Percentiles rank a stretch among this genome's conserved stretches.
Evolutionary conservation across 2,888 invertebrate genomes (phyloP).

Genomic region (Phania funesta): DNA sequence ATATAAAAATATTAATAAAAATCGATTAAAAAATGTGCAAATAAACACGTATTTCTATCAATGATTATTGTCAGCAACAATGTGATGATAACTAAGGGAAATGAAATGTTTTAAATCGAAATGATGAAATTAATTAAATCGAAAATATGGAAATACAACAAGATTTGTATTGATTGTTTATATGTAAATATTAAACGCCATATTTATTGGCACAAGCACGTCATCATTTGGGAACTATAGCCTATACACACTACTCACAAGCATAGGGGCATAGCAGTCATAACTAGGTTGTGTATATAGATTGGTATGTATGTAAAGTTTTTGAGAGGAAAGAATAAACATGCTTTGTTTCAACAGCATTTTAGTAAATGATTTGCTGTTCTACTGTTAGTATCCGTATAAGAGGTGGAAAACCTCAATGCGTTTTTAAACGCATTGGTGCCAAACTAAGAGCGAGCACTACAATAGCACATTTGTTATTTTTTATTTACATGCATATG

Average conservation of each 20-base stretch:
- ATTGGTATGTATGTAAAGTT: neutral
- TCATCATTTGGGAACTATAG: constrained; percentile 31
- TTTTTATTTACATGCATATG: neutral
- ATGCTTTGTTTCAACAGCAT: constrained; percentile 21
- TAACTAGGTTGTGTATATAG: neutral
- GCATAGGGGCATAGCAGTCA: constrained; percentile 12
- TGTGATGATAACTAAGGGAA: neutral
- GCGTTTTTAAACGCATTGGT: constrained; percentile 48
- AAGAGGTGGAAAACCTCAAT: constrained; percentile 21
- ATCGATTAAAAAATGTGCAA: no score
- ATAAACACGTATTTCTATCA: no score
- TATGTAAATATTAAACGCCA: neutral
- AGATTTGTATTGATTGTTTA: constrained; percentile 3
- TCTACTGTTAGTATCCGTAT: neutral
- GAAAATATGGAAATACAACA: neutral
- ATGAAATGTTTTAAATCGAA: constrained; percentile 35
- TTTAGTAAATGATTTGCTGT: constrained; percentile 1
- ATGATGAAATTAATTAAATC: no score
- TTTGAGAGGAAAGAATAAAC: neutral
- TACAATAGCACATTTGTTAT: constrained; percentile 43
- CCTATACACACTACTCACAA: neutral
- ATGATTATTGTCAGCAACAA: neutral
- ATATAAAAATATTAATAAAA: no score
- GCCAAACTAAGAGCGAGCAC: constrained; percentile 45
- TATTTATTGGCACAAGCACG: constrained; percentile 34